These are phyloP conservation scores for Vulpes ferrilata DNA, from an alignment of 2,113 vertebrate species.

Conservation along the genomic window DNA sequence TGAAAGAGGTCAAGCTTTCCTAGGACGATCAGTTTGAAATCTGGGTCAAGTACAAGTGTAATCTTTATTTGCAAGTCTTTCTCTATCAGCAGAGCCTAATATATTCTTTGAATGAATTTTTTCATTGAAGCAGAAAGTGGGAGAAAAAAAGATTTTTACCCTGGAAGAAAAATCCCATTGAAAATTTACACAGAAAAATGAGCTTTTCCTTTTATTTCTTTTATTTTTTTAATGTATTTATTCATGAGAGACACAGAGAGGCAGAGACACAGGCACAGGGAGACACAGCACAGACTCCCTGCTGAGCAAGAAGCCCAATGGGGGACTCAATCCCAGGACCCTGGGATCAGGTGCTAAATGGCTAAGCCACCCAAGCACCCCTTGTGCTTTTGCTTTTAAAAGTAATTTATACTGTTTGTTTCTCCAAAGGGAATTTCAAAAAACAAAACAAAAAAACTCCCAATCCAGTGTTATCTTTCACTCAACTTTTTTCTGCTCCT, in stretches of 20 bases:
- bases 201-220: neutral
- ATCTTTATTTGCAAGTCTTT: neutral
- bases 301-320: too few relatives aligned
- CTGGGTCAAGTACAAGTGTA: neutral
- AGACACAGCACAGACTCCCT: too few relatives aligned
- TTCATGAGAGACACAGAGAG: too few relatives aligned
- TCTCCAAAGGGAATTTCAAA: conserved; percentile 27
- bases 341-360: too few relatives aligned
- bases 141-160: neutral
- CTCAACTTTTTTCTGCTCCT: neutral
- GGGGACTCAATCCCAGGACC: too few relatives aligned
- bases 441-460: neutral
- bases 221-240: too few relatives aligned
- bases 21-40: neutral
- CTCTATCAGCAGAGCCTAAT: conserved; percentile 1
- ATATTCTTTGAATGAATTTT: conserved; percentile 23
- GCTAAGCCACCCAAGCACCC: too few relatives aligned
- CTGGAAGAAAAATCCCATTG: neutral
- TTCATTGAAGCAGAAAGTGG: neutral
- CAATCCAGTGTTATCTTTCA: neutral
- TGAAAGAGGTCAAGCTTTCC: neutral
- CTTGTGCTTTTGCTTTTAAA: conserved; percentile 3
- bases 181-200: conserved; percentile 19
- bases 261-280: too few relatives aligned
- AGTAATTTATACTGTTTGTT: conserved; percentile 25